Base-by-base conservation (phyloP, 2,888 invertebrate species). In the Mylabris sibirica region DNA sequence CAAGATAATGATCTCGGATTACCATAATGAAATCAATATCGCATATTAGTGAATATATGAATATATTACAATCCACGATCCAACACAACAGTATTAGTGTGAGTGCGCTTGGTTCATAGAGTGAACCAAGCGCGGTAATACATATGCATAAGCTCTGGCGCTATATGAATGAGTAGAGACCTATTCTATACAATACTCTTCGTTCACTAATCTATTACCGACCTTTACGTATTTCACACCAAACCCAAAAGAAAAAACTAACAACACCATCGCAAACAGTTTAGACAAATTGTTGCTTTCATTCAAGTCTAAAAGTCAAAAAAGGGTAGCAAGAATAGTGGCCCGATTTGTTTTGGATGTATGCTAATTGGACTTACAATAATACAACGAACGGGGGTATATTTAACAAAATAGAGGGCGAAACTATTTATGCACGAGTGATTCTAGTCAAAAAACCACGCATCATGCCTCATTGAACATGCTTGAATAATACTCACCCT, bases 1-100 rank as follows among this genome's bases (percentile, higher is more conserved):
- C 82, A 81, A 83, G 83, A 83, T 83, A 83, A 83, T 82, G 80
- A 83, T 83, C 82, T 76, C 75, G 77, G 79, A 84, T 84, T 84
- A 84, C 79, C 84, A 84, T 84, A 84, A 83, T 83, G 83, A 83
- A 84, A 84, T 84, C 84, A 84, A 84, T 84, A 83, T 82, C 80
- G 82, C 81, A 79, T 82, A 83, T 83, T 83, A 83, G 81, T 83
- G 84, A 83, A 83, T 83, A 83, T 80, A 83, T 82, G 82, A 84
- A 82, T 81, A 82, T 79, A 82, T 83, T 83, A 82, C 72, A 72
- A 70, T 69, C 67, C 65, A 72, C 72, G 69, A 71, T 71, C 71
- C 57, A 24, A 24, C 57, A 57, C 20, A 24, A 22, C 20, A 49
- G 66, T 69, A 62, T 49, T 22, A 14, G 34, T 60, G 41, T 60